A percentile compares a stretch with the other conserved stretches of the same genome.
phyloP scores from a whole-genome alignment of 2,888 invertebrate species.

The Acrocyrtus sp. region DNA sequence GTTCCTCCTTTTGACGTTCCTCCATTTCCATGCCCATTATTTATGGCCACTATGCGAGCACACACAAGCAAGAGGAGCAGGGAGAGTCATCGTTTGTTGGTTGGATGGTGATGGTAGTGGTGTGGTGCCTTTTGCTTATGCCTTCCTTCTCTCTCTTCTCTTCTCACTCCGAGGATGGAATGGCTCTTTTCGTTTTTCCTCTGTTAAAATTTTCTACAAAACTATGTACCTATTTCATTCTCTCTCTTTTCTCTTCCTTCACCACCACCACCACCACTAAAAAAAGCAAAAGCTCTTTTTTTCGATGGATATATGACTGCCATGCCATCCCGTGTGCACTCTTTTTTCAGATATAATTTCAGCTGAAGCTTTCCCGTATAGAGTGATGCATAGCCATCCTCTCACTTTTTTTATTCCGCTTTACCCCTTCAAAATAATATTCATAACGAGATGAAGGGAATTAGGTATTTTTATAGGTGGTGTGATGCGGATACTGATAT shows the following conservation, averaged over 20 bases:
- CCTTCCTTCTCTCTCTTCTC: slow-evolving; percentile 8
- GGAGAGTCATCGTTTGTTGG: too few relatives aligned
- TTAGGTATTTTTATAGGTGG: too few relatives aligned
- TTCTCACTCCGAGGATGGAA: slow-evolving; percentile 43
- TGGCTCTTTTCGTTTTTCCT: slow-evolving; percentile 38
- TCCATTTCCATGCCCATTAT: slow-evolving; percentile 63
- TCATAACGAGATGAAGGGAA: too few relatives aligned
- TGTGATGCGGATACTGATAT: too few relatives aligned
- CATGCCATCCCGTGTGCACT: slow-evolving; percentile 38
- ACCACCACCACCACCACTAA: slow-evolving; percentile 23
- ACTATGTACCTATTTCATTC: slow-evolving; percentile 50
- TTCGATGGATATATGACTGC: slow-evolving; percentile 49
- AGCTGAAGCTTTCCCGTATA: too few relatives aligned
- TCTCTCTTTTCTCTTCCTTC: slow-evolving; percentile 31
- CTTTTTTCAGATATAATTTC: too few relatives aligned
- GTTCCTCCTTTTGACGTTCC: slow-evolving; percentile 62
- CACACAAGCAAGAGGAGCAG: too few relatives aligned
- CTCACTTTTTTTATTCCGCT: slow-evolving; percentile 7
- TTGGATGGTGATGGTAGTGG: slow-evolving; percentile 37
- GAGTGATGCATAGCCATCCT: slow-evolving; percentile 43
- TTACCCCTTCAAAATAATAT: too few relatives aligned
- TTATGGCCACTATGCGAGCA: slow-evolving; percentile 60
- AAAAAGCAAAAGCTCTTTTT: slow-evolving; percentile 26
- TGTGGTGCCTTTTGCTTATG: slow-evolving; percentile 23
- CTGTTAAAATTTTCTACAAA: slow-evolving; percentile 49